Evolutionary conservation across 2,888 invertebrate genomes (phyloP), one percentile per base, ranked within the genome.

Genomic region (Phengaris arion): DNA sequence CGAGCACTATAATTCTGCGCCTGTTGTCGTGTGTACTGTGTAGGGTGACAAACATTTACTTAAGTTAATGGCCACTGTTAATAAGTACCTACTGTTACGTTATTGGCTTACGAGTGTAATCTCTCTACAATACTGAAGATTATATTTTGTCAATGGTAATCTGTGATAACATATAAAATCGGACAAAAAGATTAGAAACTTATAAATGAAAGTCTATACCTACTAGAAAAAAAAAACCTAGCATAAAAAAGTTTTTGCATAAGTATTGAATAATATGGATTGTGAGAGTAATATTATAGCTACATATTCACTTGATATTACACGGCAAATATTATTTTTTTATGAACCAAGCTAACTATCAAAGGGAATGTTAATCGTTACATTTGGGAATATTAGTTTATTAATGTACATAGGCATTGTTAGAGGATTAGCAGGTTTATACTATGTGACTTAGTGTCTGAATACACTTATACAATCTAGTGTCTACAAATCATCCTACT

Each of bases 21-120:
- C 69, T 69, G 69, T 48, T 69, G 69, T 7, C n/a, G 69, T 69
- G 10, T 45, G 64, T 64, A 45, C 13, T 45, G 35, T 45, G 64
- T 64, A 64, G 64, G 64, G 64, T 64, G 64, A 64, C 64, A 64
- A 64, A 64, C 64, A 64, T 64, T 64, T 64, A 7, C 64, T 64
- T 64, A 64, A 64, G 64, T 64, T 64, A 64, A 64, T 64, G 35
- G 45, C 64, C 35, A 64, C 64, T 45, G 64, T 12, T 64, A 59
- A 64, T 64, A 64, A 64, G 64, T 64, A 64, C 22, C 22, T 22
- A 22, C 64, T 64, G 64, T 35, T 64, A 45, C 10, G 52, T 52
- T 12, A 64, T 45, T 64, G 35, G 64, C 64, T 64, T 55, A 64
- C 22, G 64, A 64, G 64, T 64, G 12, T 64, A 64, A 64, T 64